phyloP scores from a whole-genome alignment of 1,140 invertebrate species.

The Ooceraea biroi region DNA sequence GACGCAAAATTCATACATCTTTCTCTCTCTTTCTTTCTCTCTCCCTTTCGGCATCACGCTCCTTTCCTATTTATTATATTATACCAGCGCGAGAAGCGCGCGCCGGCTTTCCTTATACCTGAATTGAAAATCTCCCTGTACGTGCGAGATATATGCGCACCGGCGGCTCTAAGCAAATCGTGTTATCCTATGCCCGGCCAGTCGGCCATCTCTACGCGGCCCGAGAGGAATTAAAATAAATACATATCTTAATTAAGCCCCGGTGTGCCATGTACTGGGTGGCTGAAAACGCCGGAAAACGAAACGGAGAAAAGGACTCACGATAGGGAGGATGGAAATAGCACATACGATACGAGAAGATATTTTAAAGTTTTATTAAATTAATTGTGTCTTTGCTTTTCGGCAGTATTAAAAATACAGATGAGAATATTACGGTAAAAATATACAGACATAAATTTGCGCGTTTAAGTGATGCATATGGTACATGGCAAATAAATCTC shows the following conservation, averaged over 20 bases:
- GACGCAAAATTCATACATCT: constrained; percentile 68
- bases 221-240: constrained; percentile 85
- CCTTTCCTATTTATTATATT: constrained; percentile 78
- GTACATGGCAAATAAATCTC: not conserved
- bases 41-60: constrained; percentile 22
- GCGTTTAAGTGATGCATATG: not conserved
- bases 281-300: constrained; percentile 62
- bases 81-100: constrained; percentile 72
- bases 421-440: not conserved
- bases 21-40: not conserved
- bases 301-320: not conserved
- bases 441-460: not conserved
- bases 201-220: constrained; percentile 77
- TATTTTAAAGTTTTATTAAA: not conserved
- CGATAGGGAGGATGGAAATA: constrained; percentile 29
- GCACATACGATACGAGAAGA: constrained; percentile 9
- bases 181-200: constrained; percentile 81
- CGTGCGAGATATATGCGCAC: constrained; percentile 78
- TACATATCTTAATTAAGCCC: constrained; percentile 86
- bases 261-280: constrained; percentile 76
- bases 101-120: constrained; percentile 79
- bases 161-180: constrained; percentile 84
- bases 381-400: not conserved
- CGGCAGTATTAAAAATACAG: not conserved
- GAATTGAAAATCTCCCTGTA: constrained; percentile 84